Base-by-base conservation (phyloP, 2,888 invertebrate genomes). In the Sesamia inferens region DNA sequence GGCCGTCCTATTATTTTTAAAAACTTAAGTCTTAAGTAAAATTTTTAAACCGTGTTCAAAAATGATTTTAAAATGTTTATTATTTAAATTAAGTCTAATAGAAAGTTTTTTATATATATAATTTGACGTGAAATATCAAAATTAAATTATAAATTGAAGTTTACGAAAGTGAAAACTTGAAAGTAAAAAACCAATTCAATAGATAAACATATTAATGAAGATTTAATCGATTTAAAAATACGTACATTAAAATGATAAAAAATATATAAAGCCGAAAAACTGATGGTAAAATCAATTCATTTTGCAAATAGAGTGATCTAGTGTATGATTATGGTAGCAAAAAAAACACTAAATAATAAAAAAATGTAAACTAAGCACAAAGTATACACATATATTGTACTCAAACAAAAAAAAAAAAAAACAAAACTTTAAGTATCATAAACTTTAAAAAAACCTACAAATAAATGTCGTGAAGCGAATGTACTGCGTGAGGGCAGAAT, bases 361-460 rank as follows among this genome's bases (percentile, higher is more conserved):
- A 31, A 88, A 87, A 84, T 82, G 88, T 91, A 90, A 82, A 88
- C 83, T 90, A 90, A 92, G 84, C 89, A 89, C 91, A 92, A 91
- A 90, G 90, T 93, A 93, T 92, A 79, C 71, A 83, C 73, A 77
- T 79, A 62, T 74, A 92, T 93, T 94, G 93, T 94, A 94, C 93
- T 92, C 89, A 87, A 90, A 90, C 68, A 87, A 85, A 87, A 86
- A 78, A 57, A n/a, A n/a, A n/a, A 85, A 88, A 86, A 64, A 51
- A 19, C 51, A 51, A 89, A 87, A 82, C 71, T 62, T 78, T 83
- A 87, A 83, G 71, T 80, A 83, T 62, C 78, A 72, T 79, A 81
- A 71, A 51, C 59, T 57, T 72, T 47, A 75, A 82, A 65, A 73
- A 65, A 73, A 65, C 72, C 68, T 79, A 85, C 31, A 65, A 10